Conservation (phyloP, 1,140 invertebrate species). For the Atta cephalotes region DNA sequence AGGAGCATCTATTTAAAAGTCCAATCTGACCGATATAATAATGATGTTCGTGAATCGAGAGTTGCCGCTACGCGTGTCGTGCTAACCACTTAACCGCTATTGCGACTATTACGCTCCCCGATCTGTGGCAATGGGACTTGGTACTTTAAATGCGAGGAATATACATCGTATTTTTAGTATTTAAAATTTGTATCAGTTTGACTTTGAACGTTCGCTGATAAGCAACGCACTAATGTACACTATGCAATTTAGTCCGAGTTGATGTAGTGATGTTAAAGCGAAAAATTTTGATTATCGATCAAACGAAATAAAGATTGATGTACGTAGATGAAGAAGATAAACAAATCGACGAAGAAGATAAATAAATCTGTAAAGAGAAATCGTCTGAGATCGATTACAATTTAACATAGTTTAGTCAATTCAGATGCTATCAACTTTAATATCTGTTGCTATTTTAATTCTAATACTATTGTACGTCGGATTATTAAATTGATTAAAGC, state of each 20-base stretch:
- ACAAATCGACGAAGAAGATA: background rate
- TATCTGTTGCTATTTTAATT: background rate
- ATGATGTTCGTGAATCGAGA: slow-evolving; percentile 25
- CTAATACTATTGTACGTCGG: background rate
- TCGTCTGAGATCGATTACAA: background rate
- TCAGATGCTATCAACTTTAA: background rate
- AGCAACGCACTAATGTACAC: background rate
- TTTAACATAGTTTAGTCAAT: background rate
- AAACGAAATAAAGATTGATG: background rate
- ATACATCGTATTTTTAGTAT: slow-evolving; percentile 15
- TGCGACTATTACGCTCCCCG: slow-evolving; percentile 40
- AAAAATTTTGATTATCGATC: background rate
- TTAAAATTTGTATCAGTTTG: background rate
- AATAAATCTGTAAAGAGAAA: background rate
- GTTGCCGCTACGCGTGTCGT: slow-evolving; percentile 10
- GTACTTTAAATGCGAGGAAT: background rate
- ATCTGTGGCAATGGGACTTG: slow-evolving; percentile 20
- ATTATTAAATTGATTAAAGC: background rate
- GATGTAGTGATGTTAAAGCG: background rate
- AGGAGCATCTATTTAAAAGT: slow-evolving; percentile 45
- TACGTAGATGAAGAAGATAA: background rate
- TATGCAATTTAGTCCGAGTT: background rate
- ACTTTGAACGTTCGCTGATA: background rate
- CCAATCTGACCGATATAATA: slow-evolving; percentile 37
- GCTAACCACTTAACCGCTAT: slow-evolving; percentile 55